phyloP scores from a whole-genome alignment of 2,797 vertebrate species.

The Sitta carolinensis region DNA sequence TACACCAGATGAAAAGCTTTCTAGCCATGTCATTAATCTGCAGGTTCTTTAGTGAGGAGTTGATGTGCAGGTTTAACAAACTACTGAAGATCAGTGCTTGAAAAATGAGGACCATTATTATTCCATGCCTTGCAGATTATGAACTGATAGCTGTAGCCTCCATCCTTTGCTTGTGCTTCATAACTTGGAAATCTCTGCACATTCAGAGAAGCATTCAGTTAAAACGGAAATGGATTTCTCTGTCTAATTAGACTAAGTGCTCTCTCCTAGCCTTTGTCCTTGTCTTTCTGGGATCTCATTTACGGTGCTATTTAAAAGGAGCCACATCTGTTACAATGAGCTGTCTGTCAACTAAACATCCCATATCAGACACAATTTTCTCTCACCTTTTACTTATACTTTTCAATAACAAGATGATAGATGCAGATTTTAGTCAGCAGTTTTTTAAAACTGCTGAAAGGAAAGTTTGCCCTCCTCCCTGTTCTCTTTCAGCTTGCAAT shows the following conservation, averaged over 20 bases:
- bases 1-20: constrained; percentile 23
- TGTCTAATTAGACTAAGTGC: constrained; percentile 67
- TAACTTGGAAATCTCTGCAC: constrained; percentile 55
- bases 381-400: constrained; percentile 60
- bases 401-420: constrained; percentile 52
- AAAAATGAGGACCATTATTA: constrained; percentile 66
- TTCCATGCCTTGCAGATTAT: constrained; percentile 55
- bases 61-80: constrained; percentile 51
- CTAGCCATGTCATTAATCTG: constrained; percentile 47
- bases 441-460: constrained; percentile 25
- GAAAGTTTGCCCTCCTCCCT: constrained; percentile 23
- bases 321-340: constrained; percentile 56
- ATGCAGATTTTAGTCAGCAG: constrained; percentile 57
- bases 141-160: constrained; percentile 47
- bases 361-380: constrained; percentile 57
- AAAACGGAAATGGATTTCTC: constrained; percentile 61
- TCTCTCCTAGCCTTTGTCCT: constrained; percentile 62
- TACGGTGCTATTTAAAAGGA: constrained; percentile 48
- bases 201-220: constrained; percentile 41
- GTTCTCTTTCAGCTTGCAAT: background rate
- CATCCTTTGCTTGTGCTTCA: constrained; percentile 1
- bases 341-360: constrained; percentile 65
- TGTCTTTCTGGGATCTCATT: constrained; percentile 65
- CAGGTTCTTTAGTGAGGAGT: constrained; percentile 24
- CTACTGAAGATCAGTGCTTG: constrained; percentile 40